Base-by-base conservation (phyloP, 2,888 invertebrate species). In the Meloe dianella region DNA sequence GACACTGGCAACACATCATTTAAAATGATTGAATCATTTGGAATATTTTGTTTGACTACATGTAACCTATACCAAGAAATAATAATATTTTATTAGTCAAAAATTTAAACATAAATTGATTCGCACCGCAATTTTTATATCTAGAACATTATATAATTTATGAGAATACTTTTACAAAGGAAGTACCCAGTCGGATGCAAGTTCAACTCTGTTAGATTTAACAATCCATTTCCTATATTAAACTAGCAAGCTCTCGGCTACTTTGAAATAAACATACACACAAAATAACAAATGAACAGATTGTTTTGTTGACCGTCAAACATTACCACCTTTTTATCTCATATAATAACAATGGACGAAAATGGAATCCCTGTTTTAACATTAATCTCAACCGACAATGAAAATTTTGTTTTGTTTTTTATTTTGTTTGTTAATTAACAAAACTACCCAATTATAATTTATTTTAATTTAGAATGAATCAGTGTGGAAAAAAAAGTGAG, bases 151-250 rank as follows among this genome's bases (percentile, higher is more conserved):
- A 83, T 83, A 81, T 81, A 83, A 83, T 82, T 83, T 82, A 82
- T 83, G 83, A 82, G 83, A 83, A 83, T 83, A 81, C 80, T 81
- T 81, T 81, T 79, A 79, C 78, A 83, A 82, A 83, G 84, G 84
- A 84, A 84, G 83, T 83, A 81, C 81, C 81, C 82, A 82, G 82
- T 83, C 83, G 84, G 83, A 84, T 83, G 83, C 83, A 82, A 83
- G 83, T 83, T 83, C 81, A 81, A 82, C 82, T 82, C 81, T 82
- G 83, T 83, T 81, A 82, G 84, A 84, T 84, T 84, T 84, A 84
- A 84, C 84, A 84, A 84, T 84, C 83, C 82, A 84, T 83, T 84
- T 84, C 84, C 84, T 84, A 84, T 84, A 84, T 84, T 84, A 83
- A 83, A 77, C 75, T 76, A 66, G 70, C 72, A 41, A 17, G 65